Percentiles rank a stretch among this genome's conserved stretches.
Evolutionary conservation across 2,113 vertebrate genomes (phyloP).

Genomic region (Melanotaenia duboulayi): DNA sequence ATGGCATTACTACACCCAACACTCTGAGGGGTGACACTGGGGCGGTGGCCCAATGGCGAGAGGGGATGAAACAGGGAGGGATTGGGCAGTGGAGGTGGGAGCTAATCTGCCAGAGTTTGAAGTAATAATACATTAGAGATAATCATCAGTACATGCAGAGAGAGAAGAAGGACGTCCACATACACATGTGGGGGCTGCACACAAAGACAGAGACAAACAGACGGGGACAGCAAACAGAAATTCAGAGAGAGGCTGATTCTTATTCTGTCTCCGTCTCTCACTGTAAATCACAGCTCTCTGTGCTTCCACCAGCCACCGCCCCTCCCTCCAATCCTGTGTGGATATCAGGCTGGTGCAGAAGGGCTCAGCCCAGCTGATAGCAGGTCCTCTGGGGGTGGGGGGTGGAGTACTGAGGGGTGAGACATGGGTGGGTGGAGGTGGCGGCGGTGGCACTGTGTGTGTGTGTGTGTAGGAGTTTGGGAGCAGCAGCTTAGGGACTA

Average conservation of each 20-base stretch:
- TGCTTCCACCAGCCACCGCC: slow-evolving; percentile 55
- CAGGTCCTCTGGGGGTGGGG: slow-evolving; percentile 75
- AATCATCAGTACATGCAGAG: slow-evolving; percentile 72
- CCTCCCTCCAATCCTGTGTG: slow-evolving; percentile 70
- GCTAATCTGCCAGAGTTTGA: slow-evolving; percentile 80
- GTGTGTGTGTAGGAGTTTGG: slow-evolving; percentile 32
- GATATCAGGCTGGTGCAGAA: slow-evolving; percentile 82
- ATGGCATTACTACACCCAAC: slow-evolving; percentile 73
- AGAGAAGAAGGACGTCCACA: slow-evolving; percentile 41
- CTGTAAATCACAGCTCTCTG: slow-evolving; percentile 75
- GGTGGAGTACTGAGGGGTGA: slow-evolving; percentile 60
- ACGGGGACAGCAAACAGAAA: slow-evolving; percentile 61
- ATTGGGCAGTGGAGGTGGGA: slow-evolving; percentile 41
- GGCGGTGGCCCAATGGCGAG: slow-evolving; percentile 55
- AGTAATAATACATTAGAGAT: slow-evolving; percentile 80
- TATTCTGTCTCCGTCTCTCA: slow-evolving; percentile 59
- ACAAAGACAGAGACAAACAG: slow-evolving; percentile 56
- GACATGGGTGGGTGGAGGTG: slow-evolving; percentile 60
- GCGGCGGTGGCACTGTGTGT: slow-evolving; percentile 5
- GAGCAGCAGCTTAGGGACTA: slow-evolving; percentile 67
- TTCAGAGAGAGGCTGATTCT: slow-evolving; percentile 56
- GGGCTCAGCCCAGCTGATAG: slow-evolving; percentile 80
- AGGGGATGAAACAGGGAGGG: slow-evolving; percentile 44
- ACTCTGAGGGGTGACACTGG: slow-evolving; percentile 67
- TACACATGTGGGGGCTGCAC: slow-evolving; percentile 27